Evolutionary conservation across 1,140 invertebrate genomes (phyloP), one percentile per base, ranked within the genome.

Genomic region (Sitodiplosis mosellana): DNA sequence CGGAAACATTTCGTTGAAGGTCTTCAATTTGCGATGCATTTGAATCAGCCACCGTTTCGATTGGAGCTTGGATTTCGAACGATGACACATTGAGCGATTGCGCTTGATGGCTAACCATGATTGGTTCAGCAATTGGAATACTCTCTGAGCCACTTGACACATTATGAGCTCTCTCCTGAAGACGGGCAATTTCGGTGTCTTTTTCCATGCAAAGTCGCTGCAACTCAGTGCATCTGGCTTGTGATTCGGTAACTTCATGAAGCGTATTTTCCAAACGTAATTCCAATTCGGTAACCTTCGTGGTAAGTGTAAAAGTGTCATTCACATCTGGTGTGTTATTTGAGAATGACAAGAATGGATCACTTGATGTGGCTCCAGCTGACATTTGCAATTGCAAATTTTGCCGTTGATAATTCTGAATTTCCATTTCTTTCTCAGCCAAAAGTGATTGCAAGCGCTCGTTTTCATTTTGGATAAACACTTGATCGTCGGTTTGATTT

Each of bases 401-500:
- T 27, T 56, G 52, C 48, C 55, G 36, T 54, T 54, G 54, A 51
- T 56, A 52, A 51, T 58, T 51, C 48, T 59, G 52, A 45, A 63
- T 58, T n/a, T 60, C 56, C 0, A 48, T 52, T 37, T 65, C 57
- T 46, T 64, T 56, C 49, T 63, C 57, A 15, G 48, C 48, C 0
- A 69, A 40, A 36, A 60, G 50, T 47, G 59, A 57, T 3, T 56
- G 46, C 2, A 66, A 50, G 8, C 60, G 56, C 19, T 59, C 62
- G 50, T 65, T 63, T 52, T 66, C 61, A 37, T 59, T 61, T 50
- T 63, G 57, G 18, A 65, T 56, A 42, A 58, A 60, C 0, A 63
- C 59, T 49, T 62, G 59, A 18, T 64, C 62, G 33, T 63, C 60
- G 0, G 59, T 62, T 41, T 64, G 60, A 40, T 63, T 63, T 46